phyloP scores from a whole-genome alignment of 2,113 vertebrate genomes.

The Mobula hypostoma region DNA sequence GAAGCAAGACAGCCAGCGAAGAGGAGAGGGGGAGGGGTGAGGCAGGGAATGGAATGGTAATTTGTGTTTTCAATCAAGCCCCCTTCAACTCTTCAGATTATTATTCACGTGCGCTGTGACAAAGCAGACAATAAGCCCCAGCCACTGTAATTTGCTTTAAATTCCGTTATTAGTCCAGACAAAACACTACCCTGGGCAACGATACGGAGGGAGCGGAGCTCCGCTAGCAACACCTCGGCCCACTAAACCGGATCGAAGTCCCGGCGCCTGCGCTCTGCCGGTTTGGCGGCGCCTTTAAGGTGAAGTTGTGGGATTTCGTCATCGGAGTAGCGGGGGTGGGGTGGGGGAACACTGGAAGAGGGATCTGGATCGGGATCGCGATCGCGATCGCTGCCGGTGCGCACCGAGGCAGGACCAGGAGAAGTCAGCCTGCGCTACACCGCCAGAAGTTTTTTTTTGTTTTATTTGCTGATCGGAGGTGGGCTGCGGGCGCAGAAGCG shows the following conservation, averaged over 20 bases:
- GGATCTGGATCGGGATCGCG: neutral
- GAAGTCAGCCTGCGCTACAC: neutral
- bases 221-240: neutral
- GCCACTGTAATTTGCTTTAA: neutral
- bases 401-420: neutral
- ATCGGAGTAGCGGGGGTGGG: slow-evolving; percentile 36
- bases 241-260: neutral
- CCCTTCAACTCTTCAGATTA: no score
- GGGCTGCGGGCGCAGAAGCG: neutral
- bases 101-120: no score
- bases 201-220: neutral
- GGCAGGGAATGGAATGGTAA: neutral
- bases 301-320: slow-evolving; percentile 45
- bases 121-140: no score
- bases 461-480: neutral
- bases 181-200: neutral
- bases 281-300: slow-evolving; percentile 46
- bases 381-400: neutral
- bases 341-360: neutral
- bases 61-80: neutral
- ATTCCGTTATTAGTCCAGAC: neutral
- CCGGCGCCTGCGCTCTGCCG: slow-evolving; percentile 41
- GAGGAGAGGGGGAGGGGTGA: no score
- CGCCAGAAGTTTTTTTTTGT: neutral
- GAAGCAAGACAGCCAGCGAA: no score